These are phyloP conservation scores for Dermolepida albohirtum DNA, from an alignment of 2,888 invertebrate genomes.

Conservation along the genomic window DNA sequence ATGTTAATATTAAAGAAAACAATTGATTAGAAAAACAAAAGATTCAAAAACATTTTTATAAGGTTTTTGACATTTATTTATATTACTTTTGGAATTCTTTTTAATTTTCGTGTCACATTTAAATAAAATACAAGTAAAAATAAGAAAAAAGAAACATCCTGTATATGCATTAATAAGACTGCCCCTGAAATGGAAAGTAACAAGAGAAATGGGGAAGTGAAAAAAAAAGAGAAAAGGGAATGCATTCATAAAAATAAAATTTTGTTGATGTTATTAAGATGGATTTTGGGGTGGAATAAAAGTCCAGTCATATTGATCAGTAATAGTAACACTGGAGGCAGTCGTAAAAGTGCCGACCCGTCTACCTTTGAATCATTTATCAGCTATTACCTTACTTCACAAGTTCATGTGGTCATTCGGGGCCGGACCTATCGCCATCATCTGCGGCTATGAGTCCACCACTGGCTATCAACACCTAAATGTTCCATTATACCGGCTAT, in stretches of 20 bases:
- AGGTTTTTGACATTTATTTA: no score
- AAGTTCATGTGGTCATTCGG: constrained; percentile 49
- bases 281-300: constrained; percentile 53
- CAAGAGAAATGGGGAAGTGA: background rate
- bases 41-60: no score
- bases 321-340: constrained; percentile 61
- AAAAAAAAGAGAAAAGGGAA: constrained; percentile 34
- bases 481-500: constrained; percentile 62
- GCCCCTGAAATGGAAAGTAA: background rate
- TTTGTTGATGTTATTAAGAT: constrained; percentile 52
- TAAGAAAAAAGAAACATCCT: background rate
- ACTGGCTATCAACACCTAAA: constrained; percentile 62
- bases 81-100: no score
- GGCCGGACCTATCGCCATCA: constrained; percentile 46
- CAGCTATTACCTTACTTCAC: constrained; percentile 57
- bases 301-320: constrained; percentile 60
- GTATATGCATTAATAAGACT: constrained; percentile 15
- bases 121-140: background rate
- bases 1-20: no score
- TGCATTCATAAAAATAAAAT: constrained; percentile 49
- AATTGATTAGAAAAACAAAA: no score
- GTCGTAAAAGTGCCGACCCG: constrained; percentile 59
- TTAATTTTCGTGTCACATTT: background rate
- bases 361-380: constrained; percentile 63
- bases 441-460: constrained; percentile 50